Conservation (phyloP, 2,113 vertebrate species). For the Pseudonaja textilis region DNA sequence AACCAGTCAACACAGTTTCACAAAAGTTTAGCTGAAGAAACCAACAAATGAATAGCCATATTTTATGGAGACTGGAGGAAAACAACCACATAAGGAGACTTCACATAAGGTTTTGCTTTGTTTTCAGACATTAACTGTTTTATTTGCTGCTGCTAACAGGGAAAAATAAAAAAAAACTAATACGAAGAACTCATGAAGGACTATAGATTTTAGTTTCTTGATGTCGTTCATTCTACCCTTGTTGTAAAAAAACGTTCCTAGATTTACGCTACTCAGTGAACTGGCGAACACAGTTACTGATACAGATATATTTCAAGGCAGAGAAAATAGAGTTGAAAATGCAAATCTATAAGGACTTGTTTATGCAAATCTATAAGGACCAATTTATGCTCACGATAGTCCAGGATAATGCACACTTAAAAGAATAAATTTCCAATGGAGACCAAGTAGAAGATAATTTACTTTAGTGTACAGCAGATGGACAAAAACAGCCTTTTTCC, state of each 20-base stretch:
- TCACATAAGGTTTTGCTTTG: neutral
- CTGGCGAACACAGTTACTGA: neutral
- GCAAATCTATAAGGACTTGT: neutral
- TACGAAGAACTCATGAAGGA: neutral
- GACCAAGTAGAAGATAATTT: neutral
- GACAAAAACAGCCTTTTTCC: constrained; percentile 22
- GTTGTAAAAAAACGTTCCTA: neutral
- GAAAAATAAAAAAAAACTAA: neutral
- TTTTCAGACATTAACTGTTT: neutral
- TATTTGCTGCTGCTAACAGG: neutral
- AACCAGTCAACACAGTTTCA: neutral
- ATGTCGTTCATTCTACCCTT: neutral
- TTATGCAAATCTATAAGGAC: neutral
- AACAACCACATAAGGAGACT: neutral
- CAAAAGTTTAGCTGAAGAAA: neutral
- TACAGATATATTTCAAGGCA: neutral
- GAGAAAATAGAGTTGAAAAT: neutral
- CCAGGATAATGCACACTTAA: neutral
- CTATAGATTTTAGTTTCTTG: neutral
- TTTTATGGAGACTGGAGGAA: neutral
- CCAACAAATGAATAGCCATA: neutral
- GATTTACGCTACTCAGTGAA: neutral
- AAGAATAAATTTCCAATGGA: neutral
- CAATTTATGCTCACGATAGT: neutral
- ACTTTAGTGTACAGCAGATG: constrained; percentile 26